Evolutionary conservation across 2,888 invertebrate genomes (phyloP), one percentile per base, ranked within the genome.

Genomic region (Ornithoptera alexandrae): DNA sequence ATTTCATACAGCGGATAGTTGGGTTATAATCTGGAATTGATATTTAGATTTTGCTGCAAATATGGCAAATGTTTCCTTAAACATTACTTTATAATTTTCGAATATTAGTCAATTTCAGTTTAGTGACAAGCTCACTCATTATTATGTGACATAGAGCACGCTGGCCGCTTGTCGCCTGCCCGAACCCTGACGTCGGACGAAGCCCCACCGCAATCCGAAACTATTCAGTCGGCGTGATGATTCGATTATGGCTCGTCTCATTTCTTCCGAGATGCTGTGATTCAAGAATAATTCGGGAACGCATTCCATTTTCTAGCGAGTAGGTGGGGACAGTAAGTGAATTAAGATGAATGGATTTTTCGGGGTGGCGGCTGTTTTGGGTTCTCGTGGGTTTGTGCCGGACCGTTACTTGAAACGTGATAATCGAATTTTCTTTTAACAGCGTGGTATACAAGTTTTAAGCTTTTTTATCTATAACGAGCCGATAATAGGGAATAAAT

Each of bases 181-280:
- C n/a, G n/a, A n/a, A n/a, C n/a, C n/a, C n/a, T n/a, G n/a, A n/a
- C n/a, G 53, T 36, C 61, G 42, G 18, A 22, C 69, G 72, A 75
- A 74, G 74, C 74, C 73, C 74, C 73, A 62, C 75, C 76, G 78
- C 80, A 84, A 83, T 77, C 82, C 78, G 78, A 81, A 85, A 85
- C 87, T 87, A 84, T 84, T 78, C 77, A 74, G 72, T 74, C 72
- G 83, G 79, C 75, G 68, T 83, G 80, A 90, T 81, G 80, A 90
- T 81, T 86, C 84, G 85, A 89, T 90, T 89, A 87, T 79, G 67
- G 73, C 74, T 79, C 87, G 87, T 84, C 84, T 89, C 87, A 89
- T 89, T 89, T 84, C 86, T 75, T 78, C 78, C 73, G 72, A 80
- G 81, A 84, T 77, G 83, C 80, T 79, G 79, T 83, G 85, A 85